Evolutionary conservation across 1,140 invertebrate species (phyloP), one percentile per base, ranked within the genome.

Genomic region (Meloidogyne exigua): DNA sequence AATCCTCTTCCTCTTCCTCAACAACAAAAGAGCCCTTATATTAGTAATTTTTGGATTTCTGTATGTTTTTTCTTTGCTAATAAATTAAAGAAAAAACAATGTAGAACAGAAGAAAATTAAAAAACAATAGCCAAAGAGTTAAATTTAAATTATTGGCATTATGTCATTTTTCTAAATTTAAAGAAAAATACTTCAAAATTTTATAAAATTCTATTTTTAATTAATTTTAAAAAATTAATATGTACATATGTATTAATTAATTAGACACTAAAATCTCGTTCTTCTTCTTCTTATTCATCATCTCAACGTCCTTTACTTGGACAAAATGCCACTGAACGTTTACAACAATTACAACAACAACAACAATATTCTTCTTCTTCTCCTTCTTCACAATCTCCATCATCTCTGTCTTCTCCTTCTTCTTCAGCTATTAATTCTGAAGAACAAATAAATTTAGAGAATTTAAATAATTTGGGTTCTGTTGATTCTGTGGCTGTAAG

Each of bases 11-110:
- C 7, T 32, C 2, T 3, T 18, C 13, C 44, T 49, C 13, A 13
- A 23, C 42, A 23, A 32, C 62, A 57, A 73, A 26, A 64, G 21
- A 62, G 72, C 10, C 32, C 39, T 12, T 26, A 73, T 32, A 42
- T 73, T 11, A 62, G 36, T 13, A 73, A 73, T 39, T 73, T 73
- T 73, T 73, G 72, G 72, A 62, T 65, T 23, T 66, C 72, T 62
- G 72, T 73, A 23, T 18, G 72, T 71, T 25, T 26, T 7, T 44
- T 7, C 7, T 32, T 32, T 3, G 2, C 7, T 32, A 3, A 3
- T 32, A 32, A 32, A 32, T 32, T 32, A 32, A 3, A n/a, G n/a
- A n/a, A n/a, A n/a, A n/a, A n/a, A n/a, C n/a, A n/a, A n/a, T n/a
- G n/a, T n/a, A n/a, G n/a, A n/a, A n/a, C n/a, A n/a, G n/a, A n/a